Evolutionary conservation across 1,140 invertebrate genomes (phyloP).

Genomic region (Temnothorax nylanderi): DNA sequence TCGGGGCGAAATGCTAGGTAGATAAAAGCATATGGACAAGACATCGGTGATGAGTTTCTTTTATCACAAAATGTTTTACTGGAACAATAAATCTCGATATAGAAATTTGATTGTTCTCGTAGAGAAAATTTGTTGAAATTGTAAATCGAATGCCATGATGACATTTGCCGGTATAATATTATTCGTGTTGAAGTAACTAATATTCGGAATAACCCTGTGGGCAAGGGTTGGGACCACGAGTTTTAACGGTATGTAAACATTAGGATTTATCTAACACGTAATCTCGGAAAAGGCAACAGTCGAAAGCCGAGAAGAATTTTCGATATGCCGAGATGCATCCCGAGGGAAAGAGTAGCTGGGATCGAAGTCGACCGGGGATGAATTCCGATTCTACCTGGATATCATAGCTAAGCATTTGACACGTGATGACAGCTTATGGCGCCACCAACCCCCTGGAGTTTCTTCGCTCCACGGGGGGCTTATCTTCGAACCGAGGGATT

Average conservation of each 20-base stretch:
- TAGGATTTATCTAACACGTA: slow-evolving; percentile 65
- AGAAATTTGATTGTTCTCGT: neutral
- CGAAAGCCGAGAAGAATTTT: slow-evolving; percentile 44
- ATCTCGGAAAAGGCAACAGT: slow-evolving; percentile 52
- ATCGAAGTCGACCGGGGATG: neutral
- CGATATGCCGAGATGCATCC: neutral
- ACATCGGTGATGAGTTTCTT: neutral
- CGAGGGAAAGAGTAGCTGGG: slow-evolving; percentile 45
- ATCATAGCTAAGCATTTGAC: slow-evolving; percentile 79
- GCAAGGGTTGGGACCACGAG: neutral
- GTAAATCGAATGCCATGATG: neutral
- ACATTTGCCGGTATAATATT: neutral
- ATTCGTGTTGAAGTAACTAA: slow-evolving; percentile 60
- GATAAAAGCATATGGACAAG: neutral
- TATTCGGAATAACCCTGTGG: neutral
- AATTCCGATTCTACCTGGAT: slow-evolving; percentile 74
- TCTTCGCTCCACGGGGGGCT: slow-evolving; percentile 77
- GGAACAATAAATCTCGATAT: neutral
- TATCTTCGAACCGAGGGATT: slow-evolving; percentile 73
- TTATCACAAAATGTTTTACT: neutral
- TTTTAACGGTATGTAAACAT: slow-evolving; percentile 68
- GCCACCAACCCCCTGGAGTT: slow-evolving; percentile 84
- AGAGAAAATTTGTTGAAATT: neutral
- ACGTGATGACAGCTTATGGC: slow-evolving; percentile 85
- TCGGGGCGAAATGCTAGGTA: neutral